phyloP scores from a whole-genome alignment of 1,140 invertebrate species.

The Drosophila sucinea region DNA sequence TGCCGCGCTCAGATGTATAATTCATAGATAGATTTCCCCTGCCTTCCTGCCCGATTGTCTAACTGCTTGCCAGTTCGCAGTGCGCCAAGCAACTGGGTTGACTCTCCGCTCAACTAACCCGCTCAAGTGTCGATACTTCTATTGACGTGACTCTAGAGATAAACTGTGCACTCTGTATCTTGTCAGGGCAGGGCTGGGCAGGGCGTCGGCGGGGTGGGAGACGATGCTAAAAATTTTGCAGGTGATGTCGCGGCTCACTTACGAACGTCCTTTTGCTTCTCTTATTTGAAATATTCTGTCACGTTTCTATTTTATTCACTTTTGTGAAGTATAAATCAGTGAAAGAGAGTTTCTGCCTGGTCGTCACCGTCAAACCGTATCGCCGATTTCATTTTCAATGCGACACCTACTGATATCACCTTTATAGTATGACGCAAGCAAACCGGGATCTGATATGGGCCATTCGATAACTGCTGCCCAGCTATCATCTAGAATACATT shows the following conservation, averaged over 20 bases:
- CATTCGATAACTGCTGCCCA: slow-evolving; percentile 3
- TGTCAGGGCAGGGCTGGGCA: neutral
- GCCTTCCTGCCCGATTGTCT: slow-evolving; percentile 8
- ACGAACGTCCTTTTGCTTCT: slow-evolving; percentile 27
- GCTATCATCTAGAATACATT: slow-evolving; percentile 6
- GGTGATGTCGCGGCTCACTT: slow-evolving; percentile 27
- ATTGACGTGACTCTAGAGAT: slow-evolving; percentile 17
- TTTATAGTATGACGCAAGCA: slow-evolving; percentile 13
- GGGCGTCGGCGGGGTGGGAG: neutral
- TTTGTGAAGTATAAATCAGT: slow-evolving; percentile 65
- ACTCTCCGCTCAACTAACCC: slow-evolving; percentile 15
- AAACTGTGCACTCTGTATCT: slow-evolving; percentile 10
- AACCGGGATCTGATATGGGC: slow-evolving; percentile 1
- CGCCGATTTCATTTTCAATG: slow-evolving; percentile 3
- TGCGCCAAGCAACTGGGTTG: slow-evolving; percentile 43
- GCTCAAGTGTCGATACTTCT: slow-evolving; percentile 22
- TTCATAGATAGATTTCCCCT: slow-evolving; percentile 27
- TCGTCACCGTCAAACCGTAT: neutral
- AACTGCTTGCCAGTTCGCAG: slow-evolving; percentile 25
- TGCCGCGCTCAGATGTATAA: slow-evolving; percentile 24
- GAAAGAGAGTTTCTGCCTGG: slow-evolving; percentile 14
- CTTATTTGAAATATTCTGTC: slow-evolving; percentile 19
- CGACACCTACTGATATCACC: slow-evolving; percentile 7
- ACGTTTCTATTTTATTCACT: slow-evolving; percentile 26
- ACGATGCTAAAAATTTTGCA: neutral